These are phyloP conservation scores for Bacillus rossius DNA, from an alignment of 1,140 invertebrate genomes.

Conservation along the genomic window DNA sequence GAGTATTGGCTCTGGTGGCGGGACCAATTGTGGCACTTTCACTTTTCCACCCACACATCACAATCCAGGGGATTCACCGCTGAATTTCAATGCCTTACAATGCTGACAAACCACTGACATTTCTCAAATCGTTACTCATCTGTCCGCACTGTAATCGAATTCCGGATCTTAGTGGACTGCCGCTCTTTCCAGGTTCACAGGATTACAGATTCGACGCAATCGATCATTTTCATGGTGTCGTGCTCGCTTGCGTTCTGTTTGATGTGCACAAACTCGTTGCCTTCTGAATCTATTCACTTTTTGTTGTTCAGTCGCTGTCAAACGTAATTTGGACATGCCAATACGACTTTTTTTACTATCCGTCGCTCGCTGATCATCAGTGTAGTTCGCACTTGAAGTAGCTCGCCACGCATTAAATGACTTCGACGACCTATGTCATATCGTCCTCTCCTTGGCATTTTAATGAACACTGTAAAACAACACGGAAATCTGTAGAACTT, in stretches of 20 bases:
- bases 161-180: slow-evolving; percentile 34
- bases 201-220: slow-evolving; percentile 11
- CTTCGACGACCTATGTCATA: slow-evolving; percentile 16
- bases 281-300: slow-evolving; percentile 33
- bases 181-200: slow-evolving; percentile 22
- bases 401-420: slow-evolving; percentile 12
- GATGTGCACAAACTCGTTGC: slow-evolving; percentile 20
- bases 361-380: neutral
- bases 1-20: slow-evolving; percentile 31
- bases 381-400: slow-evolving; percentile 14
- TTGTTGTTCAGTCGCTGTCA: slow-evolving; percentile 28
- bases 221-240: slow-evolving; percentile 29
- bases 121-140: slow-evolving; percentile 30
- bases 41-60: slow-evolving; percentile 38
- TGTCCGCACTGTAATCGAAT: slow-evolving; percentile 35
- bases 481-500: no score
- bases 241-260: slow-evolving; percentile 10
- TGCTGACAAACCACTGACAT: slow-evolving; percentile 34
- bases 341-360: slow-evolving; percentile 16
- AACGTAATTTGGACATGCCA: slow-evolving; percentile 30
- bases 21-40: slow-evolving; percentile 29
- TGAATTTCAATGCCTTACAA: slow-evolving; percentile 40
- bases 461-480: no score
- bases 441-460: slow-evolving; percentile 13
- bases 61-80: slow-evolving; percentile 36